Evolutionary conservation across 1,140 invertebrate species (phyloP), one percentile per base, ranked within the genome.

Genomic region (Mesaphorura yosii): DNA sequence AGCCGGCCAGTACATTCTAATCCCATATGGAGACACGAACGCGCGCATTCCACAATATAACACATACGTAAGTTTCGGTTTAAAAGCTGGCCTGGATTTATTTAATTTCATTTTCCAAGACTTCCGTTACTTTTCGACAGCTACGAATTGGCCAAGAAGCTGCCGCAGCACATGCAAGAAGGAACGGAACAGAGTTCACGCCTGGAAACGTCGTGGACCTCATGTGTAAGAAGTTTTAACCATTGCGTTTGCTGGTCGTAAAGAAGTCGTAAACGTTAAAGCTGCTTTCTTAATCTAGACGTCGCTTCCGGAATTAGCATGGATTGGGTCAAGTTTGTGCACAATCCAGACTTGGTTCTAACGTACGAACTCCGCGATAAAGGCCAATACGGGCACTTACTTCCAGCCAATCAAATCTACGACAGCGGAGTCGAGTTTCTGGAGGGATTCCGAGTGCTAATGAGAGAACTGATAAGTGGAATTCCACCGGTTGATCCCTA

Each of bases 1-100:
- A 44, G 92, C 91, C 64, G 83, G 84, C 1, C 86, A 90, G 70
- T 67, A 72, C 17, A 70, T 78, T 40, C 70, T 79, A 51, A 67
- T 78, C 48, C 76, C 77, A 1, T 78, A 76, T 55, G 72, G 76
- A 0, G 65, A 72, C 54, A 66, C 65, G 1, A 37, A 69, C 25
- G 67, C n/a, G 7, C 69, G 68, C 26, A 67, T 74, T 3, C 70
- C 69, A 3, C 76, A 78, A 62, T 76, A 77, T 59, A 59, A 75
- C 52, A 70, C 75, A 62, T 71, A 73, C 57, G 73, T 76, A 69
- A 72, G 69, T 51, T 34, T 34, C n/a, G 10, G 31, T 10, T 10
- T 10, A 34, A 10, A 10, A 34, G 10, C n/a, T 34, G 10, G 10
- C 10, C n/a, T 34, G n/a, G 10, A n/a, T 10, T 10, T 10, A 34